A percentile compares a stretch with the other conserved stretches of the same genome.
phyloP scores from a whole-genome alignment of 2,113 vertebrate species.

The Aptenodytes forsteri region DNA sequence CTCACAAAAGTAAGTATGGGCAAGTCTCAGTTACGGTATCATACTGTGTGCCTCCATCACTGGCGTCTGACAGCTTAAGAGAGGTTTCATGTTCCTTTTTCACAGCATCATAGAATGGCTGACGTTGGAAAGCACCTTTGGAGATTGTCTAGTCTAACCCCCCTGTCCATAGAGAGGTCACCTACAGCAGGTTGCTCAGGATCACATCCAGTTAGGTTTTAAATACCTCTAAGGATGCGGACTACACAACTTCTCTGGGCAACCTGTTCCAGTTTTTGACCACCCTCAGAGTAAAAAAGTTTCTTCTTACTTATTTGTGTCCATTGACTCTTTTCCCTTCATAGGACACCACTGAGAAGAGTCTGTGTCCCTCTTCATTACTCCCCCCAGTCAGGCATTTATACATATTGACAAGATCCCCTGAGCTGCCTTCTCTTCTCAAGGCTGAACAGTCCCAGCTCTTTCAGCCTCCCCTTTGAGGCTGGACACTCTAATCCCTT shows the following conservation, averaged over 20 bases:
- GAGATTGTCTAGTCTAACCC: not conserved
- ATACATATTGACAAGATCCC: not conserved
- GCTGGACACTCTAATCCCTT: not conserved
- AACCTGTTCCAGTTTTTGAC: not conserved
- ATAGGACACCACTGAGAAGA: not conserved
- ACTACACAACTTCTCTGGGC: not conserved
- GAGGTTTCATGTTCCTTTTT: not conserved
- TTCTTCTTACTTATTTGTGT: not conserved
- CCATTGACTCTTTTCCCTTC: not conserved
- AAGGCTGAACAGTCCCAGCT: not conserved
- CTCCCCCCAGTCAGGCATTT: not conserved
- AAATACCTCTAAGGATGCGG: not conserved
- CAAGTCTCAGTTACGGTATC: not conserved
- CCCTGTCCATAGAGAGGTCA: not conserved
- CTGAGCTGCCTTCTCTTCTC: not conserved
- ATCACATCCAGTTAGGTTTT: not conserved
- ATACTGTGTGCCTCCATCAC: not conserved
- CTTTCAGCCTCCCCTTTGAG: not conserved
- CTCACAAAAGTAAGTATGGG: constrained; percentile 81
- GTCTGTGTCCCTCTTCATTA: not conserved
- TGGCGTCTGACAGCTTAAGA: not conserved
- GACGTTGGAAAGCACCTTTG: not conserved
- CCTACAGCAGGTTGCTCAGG: not conserved
- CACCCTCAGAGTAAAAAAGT: not conserved
- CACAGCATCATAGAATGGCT: not conserved